phyloP scores from a whole-genome alignment of 2,797 vertebrate genomes.

The Sebastes diaconus region DNA sequence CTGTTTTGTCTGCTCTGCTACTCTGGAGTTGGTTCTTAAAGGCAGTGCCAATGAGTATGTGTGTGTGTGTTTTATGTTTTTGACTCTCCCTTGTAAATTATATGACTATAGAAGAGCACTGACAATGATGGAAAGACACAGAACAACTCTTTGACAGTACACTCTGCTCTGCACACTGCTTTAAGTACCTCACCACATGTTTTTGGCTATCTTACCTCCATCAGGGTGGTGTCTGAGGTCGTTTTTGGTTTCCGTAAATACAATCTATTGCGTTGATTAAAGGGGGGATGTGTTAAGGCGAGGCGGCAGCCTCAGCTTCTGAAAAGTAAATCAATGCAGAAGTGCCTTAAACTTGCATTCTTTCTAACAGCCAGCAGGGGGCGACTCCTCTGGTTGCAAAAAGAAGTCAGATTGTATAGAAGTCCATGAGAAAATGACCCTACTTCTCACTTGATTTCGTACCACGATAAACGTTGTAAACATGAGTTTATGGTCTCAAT shows the following conservation, averaged over 20 bases:
- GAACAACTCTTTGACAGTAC: neutral
- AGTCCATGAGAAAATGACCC: no score
- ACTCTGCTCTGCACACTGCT: neutral
- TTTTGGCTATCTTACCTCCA: neutral
- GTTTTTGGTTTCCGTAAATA: neutral
- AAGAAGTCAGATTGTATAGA: no score
- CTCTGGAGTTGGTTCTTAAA: neutral
- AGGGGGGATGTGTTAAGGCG: neutral
- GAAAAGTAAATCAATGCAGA: no score
- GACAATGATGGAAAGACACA: neutral
- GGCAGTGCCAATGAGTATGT: neutral
- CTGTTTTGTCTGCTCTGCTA: constrained; percentile 2
- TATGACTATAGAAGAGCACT: neutral
- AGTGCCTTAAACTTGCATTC: no score
- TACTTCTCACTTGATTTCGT: no score
- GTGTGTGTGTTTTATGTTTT: neutral
- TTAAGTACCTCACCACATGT: neutral
- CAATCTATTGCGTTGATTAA: neutral
- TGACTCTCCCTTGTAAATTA: neutral
- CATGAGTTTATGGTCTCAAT: no score
- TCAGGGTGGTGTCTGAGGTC: neutral
- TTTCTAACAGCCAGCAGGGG: no score
- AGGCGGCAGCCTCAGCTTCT: no score
- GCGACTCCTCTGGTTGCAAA: no score
- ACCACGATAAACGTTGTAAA: no score